phyloP scores from a whole-genome alignment of 2,888 invertebrate genomes.

The Hirtodrosophila histrioides region DNA sequence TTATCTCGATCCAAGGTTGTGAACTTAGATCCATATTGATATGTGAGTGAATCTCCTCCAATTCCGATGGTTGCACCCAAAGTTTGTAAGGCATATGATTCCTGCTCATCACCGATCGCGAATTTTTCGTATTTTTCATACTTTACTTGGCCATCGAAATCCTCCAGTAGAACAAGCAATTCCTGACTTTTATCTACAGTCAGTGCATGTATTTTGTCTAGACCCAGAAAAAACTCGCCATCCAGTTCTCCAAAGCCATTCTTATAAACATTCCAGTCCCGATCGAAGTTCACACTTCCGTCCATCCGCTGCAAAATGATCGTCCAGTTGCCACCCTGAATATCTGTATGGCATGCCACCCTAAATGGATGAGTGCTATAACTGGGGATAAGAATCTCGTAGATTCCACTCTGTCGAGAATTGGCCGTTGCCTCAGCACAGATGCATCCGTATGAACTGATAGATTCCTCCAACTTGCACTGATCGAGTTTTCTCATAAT shows the following conservation, averaged over 20 bases:
- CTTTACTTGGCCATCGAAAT: constrained; percentile 10
- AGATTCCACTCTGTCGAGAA: constrained; percentile 17
- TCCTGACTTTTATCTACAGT: constrained; percentile 18
- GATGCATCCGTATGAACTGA: neutral
- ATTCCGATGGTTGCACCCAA: constrained; percentile 22
- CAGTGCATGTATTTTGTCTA: constrained; percentile 36
- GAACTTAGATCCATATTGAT: constrained; percentile 20
- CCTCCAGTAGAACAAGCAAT: constrained; percentile 25
- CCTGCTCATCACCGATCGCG: constrained; percentile 14
- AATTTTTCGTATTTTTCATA: constrained; percentile 33
- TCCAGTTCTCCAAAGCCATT: constrained; percentile 33
- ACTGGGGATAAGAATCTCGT: constrained; percentile 23
- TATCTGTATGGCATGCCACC: constrained; percentile 30
- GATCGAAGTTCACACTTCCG: constrained; percentile 30
- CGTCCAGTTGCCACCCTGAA: constrained; percentile 32
- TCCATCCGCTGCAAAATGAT: constrained; percentile 21
- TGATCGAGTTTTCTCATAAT: no score
- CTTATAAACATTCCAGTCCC: constrained; percentile 32
- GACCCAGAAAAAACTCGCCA: constrained; percentile 36
- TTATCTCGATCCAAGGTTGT: constrained; percentile 31
- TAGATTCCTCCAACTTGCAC: no score
- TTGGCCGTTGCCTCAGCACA: neutral
- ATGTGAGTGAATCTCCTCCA: constrained; percentile 26
- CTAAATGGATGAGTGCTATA: constrained; percentile 33
- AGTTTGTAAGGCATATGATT: constrained; percentile 8